Percentiles rank a stretch among this genome's conserved stretches.
Conservation (phyloP, 2,113 vertebrate genomes). For the Urocolius indicus region DNA sequence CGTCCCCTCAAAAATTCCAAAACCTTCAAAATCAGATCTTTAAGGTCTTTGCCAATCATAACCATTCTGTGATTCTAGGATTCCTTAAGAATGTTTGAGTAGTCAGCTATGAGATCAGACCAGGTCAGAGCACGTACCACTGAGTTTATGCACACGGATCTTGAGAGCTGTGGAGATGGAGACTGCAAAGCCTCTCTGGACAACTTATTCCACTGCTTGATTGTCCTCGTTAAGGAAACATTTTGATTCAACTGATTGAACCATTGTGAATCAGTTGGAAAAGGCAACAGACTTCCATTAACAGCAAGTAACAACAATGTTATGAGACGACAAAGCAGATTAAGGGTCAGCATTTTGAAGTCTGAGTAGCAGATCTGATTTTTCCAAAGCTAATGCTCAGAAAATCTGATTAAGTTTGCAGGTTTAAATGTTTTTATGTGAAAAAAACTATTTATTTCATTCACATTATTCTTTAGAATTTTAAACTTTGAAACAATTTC, state of each 20-base stretch:
- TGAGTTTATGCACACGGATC: background rate
- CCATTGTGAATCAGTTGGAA: background rate
- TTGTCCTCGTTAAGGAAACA: background rate
- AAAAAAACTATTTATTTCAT: rapidly evolving
- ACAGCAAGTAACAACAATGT: background rate
- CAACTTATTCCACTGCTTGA: background rate
- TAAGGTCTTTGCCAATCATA: background rate
- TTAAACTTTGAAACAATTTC: background rate
- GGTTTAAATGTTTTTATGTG: background rate
- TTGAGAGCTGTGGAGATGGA: background rate
- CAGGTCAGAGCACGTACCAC: background rate
- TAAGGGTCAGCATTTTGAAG: background rate
- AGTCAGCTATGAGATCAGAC: background rate
- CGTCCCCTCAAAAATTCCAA: background rate
- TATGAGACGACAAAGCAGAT: background rate
- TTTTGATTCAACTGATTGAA: background rate
- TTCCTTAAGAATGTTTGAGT: background rate
- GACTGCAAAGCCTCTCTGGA: background rate
- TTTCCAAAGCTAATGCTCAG: background rate
- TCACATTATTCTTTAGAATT: background rate
- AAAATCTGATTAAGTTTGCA: background rate
- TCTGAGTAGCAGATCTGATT: background rate
- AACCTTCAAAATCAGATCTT: background rate
- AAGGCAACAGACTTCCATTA: background rate
- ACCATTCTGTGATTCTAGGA: no score